A percentile compares a stretch with the other conserved stretches of the same genome.
These are phyloP conservation scores for Drosophila kuntzei DNA, from an alignment of 2,888 invertebrate genomes.

Conservation along the genomic window DNA sequence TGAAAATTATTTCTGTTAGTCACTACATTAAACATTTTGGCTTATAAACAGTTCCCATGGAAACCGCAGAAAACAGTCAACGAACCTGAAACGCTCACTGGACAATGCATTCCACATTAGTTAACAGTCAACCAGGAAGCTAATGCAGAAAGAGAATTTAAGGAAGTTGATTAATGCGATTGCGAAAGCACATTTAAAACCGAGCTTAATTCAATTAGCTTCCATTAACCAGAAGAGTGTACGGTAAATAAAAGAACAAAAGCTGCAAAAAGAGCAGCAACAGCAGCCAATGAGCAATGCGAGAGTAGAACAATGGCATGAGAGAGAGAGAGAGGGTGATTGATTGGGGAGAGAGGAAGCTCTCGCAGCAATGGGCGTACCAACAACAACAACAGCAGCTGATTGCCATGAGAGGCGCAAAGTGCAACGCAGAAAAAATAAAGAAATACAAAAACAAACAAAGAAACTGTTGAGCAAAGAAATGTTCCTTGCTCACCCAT, in stretches of 20 bases:
- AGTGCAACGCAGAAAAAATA: conserved; percentile 46
- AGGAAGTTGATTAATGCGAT: conserved; percentile 55
- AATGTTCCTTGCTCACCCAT: conserved; percentile 6
- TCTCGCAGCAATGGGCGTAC: conserved; percentile 31
- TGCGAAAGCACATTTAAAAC: conserved; percentile 42
- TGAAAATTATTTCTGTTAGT: too few relatives aligned
- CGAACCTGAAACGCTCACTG: conserved; percentile 42
- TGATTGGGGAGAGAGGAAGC: conserved; percentile 20
- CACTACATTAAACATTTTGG: background rate
- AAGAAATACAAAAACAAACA: conserved; percentile 33
- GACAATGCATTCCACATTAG: conserved; percentile 38
- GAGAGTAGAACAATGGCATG: conserved; percentile 56
- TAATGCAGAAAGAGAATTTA: conserved; percentile 2
- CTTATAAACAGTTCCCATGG: too few relatives aligned
- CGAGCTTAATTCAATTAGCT: conserved; percentile 68
- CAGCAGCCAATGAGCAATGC: conserved; percentile 35
- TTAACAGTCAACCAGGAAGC: conserved; percentile 49
- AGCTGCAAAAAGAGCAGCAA: conserved; percentile 43
- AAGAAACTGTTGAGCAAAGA: conserved; percentile 52
- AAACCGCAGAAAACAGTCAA: conserved; percentile 44
- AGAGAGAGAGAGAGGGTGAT: conserved; percentile 22
- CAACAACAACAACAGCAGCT: conserved; percentile 22
- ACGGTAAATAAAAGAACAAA: conserved; percentile 61
- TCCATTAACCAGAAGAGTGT: conserved; percentile 33
- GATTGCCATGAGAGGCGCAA: conserved; percentile 59